Evolutionary conservation across 2,888 invertebrate genomes (phyloP).

Genomic region (Rutpela maculata): DNA sequence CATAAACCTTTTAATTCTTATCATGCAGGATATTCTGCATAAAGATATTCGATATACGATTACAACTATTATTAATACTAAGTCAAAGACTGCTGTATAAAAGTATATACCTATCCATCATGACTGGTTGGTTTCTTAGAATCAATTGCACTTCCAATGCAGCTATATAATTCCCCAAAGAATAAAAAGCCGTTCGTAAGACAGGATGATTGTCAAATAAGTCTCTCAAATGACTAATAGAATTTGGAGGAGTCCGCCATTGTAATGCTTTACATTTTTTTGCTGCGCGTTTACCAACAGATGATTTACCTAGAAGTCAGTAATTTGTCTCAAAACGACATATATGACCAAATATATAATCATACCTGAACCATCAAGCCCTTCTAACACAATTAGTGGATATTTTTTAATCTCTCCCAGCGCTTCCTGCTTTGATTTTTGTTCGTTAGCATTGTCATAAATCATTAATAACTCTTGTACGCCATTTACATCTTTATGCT

Average conservation of each 20-base stretch:
- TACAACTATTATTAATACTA: too few species aligned
- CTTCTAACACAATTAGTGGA: conserved; percentile 74
- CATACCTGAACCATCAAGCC: conserved; percentile 74
- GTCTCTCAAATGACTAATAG: conserved; percentile 66
- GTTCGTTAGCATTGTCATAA: conserved; percentile 59
- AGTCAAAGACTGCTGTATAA: too few species aligned
- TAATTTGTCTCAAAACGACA: not conserved
- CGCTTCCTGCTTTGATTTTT: conserved; percentile 43
- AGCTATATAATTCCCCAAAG: conserved; percentile 74
- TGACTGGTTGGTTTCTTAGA: conserved; percentile 68
- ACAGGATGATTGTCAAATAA: conserved; percentile 67
- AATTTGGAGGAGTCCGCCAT: conserved; percentile 71
- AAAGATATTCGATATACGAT: too few species aligned
- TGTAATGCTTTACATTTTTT: conserved; percentile 66
- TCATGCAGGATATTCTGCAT: too few species aligned
- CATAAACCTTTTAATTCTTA: too few species aligned
- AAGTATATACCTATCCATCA: conserved; percentile 72
- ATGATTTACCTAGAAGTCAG: conserved; percentile 71
- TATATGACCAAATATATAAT: not conserved
- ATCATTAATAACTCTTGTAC: conserved; percentile 65
- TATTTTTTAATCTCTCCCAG: conserved; percentile 61
- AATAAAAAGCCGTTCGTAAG: conserved; percentile 72
- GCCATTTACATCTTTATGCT: conserved; percentile 60
- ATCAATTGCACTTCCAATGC: conserved; percentile 68
- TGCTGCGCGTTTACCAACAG: conserved; percentile 68